phyloP scores from a whole-genome alignment of 2,113 vertebrate genomes.

The Callionymus lyra region DNA sequence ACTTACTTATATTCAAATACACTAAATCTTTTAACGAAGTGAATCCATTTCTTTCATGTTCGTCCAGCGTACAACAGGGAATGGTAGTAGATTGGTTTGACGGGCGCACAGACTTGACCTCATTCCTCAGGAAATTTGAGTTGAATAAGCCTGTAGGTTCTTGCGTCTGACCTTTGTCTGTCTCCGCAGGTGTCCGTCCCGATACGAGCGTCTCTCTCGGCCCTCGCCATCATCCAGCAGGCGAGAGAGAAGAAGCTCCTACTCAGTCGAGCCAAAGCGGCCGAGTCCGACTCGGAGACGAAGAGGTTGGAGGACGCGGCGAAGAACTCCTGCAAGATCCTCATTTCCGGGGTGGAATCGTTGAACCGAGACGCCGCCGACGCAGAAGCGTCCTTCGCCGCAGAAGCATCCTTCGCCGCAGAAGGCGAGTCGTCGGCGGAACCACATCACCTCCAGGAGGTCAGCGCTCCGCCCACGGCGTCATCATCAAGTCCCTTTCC shows the following conservation, averaged over 20 bases:
- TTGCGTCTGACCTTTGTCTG: background rate
- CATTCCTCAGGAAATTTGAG: too few relatives aligned
- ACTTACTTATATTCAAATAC: too few relatives aligned
- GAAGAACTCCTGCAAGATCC: slow-evolving; percentile 2
- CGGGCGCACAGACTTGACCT: too few relatives aligned
- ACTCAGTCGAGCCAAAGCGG: slow-evolving; percentile 9
- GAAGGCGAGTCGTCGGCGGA: background rate
- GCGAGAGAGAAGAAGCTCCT: slow-evolving; percentile 40
- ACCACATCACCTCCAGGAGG: slow-evolving; percentile 1
- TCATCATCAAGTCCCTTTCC: slow-evolving; percentile 43
- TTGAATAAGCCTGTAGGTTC: too few relatives aligned
- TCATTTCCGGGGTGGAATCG: slow-evolving; percentile 6
- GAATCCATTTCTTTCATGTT: too few relatives aligned
- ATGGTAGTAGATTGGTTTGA: too few relatives aligned
- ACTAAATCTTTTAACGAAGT: too few relatives aligned
- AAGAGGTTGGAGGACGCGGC: slow-evolving; percentile 24
- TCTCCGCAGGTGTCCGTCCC: slow-evolving; percentile 53
- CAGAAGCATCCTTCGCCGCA: background rate
- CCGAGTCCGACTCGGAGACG: slow-evolving; percentile 36
- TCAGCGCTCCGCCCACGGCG: slow-evolving; percentile 22
- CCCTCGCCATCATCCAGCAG: slow-evolving; percentile 48
- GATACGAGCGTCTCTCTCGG: slow-evolving; percentile 39
- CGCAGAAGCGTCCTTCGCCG: background rate
- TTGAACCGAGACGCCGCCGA: slow-evolving; percentile 2
- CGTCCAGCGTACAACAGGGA: too few relatives aligned